Base-by-base conservation (phyloP, 2,113 vertebrate species). In the Sinosuthora webbiana region DNA sequence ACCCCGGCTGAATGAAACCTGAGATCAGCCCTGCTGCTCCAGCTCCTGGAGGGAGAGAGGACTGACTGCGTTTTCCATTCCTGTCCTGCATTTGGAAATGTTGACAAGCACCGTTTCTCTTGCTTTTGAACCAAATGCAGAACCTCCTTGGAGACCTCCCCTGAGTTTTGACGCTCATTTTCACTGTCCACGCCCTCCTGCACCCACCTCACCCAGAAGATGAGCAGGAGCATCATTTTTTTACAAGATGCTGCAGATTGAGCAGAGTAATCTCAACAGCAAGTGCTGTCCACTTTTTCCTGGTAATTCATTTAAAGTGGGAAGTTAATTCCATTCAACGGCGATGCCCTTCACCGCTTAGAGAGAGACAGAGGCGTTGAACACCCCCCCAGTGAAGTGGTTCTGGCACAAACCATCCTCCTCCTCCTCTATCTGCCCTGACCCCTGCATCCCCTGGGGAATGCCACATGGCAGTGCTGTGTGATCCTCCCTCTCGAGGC, bases 371-470 rank as follows among this genome's bases (percentile, higher is more conserved):
- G 0, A 2, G 60, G 49, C 90, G 95, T 93, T 91, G 74, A 97
- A 94, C 89, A 37, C 7, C 63, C 62, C 62, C 45, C 6, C 42
- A 23, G 81, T 25, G 81, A 87, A 95, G 53, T 4, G 5, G 28
- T 11, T 82, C 69, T 62, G 84, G 53, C 74, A 60, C 20, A 79
- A 93, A 87, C 24, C 24, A 28, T 86, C 93, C 79, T 95, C 94
- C 92, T 96, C 94, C 87, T 96, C 84, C 81, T 89, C 81, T n/a
- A 83, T 96, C 92, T 83, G 62, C 41, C 75, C 85, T 50, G 79
- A 90, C 90, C 88, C 42, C 85, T 89, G 79, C 65, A 69, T 71
- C 77, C 89, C 47, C 2, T 0, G 13, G 81, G 73, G 56, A 55
- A 74, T 55, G 77, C 47, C 69, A 33, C 81, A 47, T 59, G 85